phyloP scores from a whole-genome alignment of 37 sponge, comb jelly and placozoan genomes.

The Cladorhizidae sp. region DNA sequence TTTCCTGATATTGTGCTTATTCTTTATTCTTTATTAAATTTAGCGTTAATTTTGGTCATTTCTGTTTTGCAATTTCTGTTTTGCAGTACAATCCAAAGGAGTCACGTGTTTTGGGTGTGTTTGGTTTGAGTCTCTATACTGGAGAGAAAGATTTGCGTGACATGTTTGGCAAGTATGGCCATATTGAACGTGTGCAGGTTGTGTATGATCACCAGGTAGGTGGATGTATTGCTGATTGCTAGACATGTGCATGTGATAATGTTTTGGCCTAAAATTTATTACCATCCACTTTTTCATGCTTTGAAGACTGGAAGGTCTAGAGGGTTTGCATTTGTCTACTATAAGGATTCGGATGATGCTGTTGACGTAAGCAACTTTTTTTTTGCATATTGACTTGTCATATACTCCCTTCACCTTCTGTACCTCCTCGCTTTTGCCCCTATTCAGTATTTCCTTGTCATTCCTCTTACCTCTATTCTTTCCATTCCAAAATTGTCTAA shows the following conservation, averaged over 20 bases:
- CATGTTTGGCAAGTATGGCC: slow-evolving; percentile 82
- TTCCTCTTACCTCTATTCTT: too few relatives aligned
- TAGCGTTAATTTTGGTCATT: not conserved
- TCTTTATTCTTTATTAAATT: too few relatives aligned
- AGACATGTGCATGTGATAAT: not conserved
- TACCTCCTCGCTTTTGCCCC: too few relatives aligned
- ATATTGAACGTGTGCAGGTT: slow-evolving; percentile 81
- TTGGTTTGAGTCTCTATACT: slow-evolving; percentile 93
- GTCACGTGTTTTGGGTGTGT: slow-evolving; percentile 86
- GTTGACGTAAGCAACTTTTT: slow-evolving; percentile 56
- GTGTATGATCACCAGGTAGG: slow-evolving; percentile 90
- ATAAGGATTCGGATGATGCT: slow-evolving; percentile 80
- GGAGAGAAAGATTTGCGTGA: slow-evolving; percentile 89
- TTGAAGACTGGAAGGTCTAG: slow-evolving; percentile 80
- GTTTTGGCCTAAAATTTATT: not conserved
- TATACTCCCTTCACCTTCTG: too few relatives aligned
- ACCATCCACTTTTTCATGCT: not conserved
- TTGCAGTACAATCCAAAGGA: slow-evolving; percentile 69
- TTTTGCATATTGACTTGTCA: too few relatives aligned
- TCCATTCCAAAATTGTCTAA: too few relatives aligned
- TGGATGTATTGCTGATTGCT: not conserved
- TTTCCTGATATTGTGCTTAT: too few relatives aligned
- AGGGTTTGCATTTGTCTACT: slow-evolving; percentile 89
- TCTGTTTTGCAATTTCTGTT: not conserved
- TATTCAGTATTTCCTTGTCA: too few relatives aligned